Evolutionary conservation across 2,797 vertebrate genomes (phyloP), one percentile per base, ranked within the genome.

Genomic region (Melanotaenia nigrans): DNA sequence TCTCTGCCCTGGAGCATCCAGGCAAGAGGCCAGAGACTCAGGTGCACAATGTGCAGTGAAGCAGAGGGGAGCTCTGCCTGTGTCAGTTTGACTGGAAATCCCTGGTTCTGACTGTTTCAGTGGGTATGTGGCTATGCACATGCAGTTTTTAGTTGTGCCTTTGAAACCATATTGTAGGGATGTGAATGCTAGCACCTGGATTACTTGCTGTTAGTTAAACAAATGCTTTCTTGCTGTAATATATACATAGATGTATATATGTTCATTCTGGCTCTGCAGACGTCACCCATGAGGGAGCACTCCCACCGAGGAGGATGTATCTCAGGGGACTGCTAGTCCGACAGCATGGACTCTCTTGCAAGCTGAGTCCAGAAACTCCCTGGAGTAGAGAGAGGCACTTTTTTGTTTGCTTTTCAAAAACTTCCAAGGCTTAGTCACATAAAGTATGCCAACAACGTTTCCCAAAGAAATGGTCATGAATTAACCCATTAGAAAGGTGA

Each of bases 291-390:
- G 49, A 74, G 30, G 16, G 22, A 54, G 55, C 49, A 79, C 49
- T 68, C 72, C 78, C 70, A 38, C 42, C 2, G 68, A 77, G 75
- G 38, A 65, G 25, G 68, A 47, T 12, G 65, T 36, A 61, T 74
- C 87, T 81, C 86, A 3, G 25, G 82, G 85, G 88, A 78, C n/a
- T 65, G 42, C 36, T 25, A 35, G 57, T 63, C 64, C 81, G 72
- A 78, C 75, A 62, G 61, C 40, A 18, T 16, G 22, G 42, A 45
- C 16, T 20, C 53, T 77, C 53, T 32, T 56, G 78, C 89, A 89
- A 92, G 88, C 90, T 87, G 88, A 90, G 89, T 84, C 84, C 85
- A 80, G 60, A 73, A 78, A 49, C 89, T 84, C 85, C 42, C 22
- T 66, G 83, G 89, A 90, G 87, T 40, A 61, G 32, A 24, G 0